Percentiles rank a stretch among this genome's conserved stretches.
These are phyloP conservation scores for Cyprinodon diabolis DNA, from an alignment of 2,797 vertebrate species.

Conservation along the genomic window DNA sequence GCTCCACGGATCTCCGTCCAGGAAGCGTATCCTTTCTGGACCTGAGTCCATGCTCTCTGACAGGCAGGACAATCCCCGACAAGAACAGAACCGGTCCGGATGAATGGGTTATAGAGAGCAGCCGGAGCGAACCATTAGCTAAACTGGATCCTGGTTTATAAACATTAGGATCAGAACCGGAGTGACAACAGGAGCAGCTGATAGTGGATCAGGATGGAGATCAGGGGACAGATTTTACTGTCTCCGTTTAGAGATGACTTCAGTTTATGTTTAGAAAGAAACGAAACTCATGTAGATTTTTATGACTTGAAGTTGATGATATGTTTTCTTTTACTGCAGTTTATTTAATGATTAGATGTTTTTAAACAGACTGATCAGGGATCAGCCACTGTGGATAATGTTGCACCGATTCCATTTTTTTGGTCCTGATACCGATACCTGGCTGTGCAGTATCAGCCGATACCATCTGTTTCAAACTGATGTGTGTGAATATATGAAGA, in stretches of 20 bases:
- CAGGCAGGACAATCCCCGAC: background rate
- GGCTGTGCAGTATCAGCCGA: too few relatives aligned
- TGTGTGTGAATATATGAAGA: too few relatives aligned
- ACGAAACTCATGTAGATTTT: background rate
- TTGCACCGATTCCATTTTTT: too few relatives aligned
- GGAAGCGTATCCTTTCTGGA: conserved; percentile 88
- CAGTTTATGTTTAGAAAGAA: background rate
- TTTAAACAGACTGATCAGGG: too few relatives aligned
- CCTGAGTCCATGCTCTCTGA: background rate
- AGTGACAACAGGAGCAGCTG: background rate
- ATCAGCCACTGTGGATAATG: too few relatives aligned
- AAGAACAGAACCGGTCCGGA: background rate
- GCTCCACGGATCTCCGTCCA: conserved; percentile 77
- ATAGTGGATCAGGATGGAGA: background rate
- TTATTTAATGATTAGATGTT: too few relatives aligned
- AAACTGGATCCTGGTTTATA: background rate
- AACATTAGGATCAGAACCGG: background rate
- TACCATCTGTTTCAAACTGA: too few relatives aligned
- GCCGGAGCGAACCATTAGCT: background rate
- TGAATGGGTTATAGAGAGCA: background rate
- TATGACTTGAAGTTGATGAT: too few relatives aligned
- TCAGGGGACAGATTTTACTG: background rate
- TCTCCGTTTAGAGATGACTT: too few relatives aligned
- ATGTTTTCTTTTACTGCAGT: too few relatives aligned
- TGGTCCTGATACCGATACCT: too few relatives aligned